Evolutionary conservation across 2,113 vertebrate species (phyloP), one percentile per base, ranked within the genome.

Genomic region (Platichthys stellatus): DNA sequence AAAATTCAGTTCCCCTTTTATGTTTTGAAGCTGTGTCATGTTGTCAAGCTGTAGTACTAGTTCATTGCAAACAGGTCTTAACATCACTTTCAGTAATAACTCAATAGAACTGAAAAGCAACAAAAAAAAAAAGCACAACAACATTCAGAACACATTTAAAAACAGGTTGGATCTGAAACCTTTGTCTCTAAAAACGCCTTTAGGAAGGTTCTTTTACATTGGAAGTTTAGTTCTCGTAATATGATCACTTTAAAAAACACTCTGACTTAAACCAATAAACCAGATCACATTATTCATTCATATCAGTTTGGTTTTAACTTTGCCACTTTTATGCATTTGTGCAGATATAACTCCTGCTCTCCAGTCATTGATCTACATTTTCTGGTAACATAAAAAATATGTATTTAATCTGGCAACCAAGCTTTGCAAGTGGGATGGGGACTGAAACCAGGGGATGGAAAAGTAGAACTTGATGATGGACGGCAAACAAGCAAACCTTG

Each of bases 1-100:
- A 21, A 1, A 14, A 51, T 13, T 53, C 64, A 38, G 13, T 35
- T 24, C 23, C 23, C 47, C 2, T 45, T 10, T 24, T 14, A 38
- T 63, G 1, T 8, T 23, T 24, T 9, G 9, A 47, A 1, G 5
- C 45, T 47, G 47, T 23, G 24, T 4, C 13, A 47, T 3, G 10
- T 3, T 43, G 40, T 13, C 11, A 12, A 11, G 12, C 47, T 1
- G 17, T 18, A 58, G 14, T 43, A 49, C 23, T 23, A 23, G 23
- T 23, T 23, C 23, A 23, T 63, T 71, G 71, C 62, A 79, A 62
- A 53, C 72, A 53, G 69, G 43, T 73, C 59, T 69, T 59, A 59
- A 59, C 31, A 10, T 63, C 51, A 71, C 67, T 76, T 80, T 65
- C 67, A 56, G 10, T 24, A 7, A 40, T 66, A 45, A 71, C 69